Percentiles rank a stretch among this genome's conserved stretches.
Evolutionary conservation across 2,113 vertebrate species (phyloP).

Genomic region (Castor canadensis): DNA sequence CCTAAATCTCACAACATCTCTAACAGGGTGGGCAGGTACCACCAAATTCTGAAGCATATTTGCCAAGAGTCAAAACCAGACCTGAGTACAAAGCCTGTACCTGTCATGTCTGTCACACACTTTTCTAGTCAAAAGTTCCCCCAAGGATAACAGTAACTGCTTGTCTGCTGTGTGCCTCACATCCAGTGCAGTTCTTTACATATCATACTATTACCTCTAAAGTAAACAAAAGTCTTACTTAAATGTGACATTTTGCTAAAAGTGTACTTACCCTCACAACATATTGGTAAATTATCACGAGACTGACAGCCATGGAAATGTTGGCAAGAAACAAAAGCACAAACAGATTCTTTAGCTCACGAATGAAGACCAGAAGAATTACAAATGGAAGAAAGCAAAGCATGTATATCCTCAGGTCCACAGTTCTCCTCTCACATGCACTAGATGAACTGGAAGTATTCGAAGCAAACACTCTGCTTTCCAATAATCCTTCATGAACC

Average conservation of each 20-base stretch:
- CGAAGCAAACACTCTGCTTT: constrained; percentile 57
- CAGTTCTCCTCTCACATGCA: constrained; percentile 75
- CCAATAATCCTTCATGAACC: constrained; percentile 89
- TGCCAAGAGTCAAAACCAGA: background rate
- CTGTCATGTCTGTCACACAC: accelerated
- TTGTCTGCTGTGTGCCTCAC: background rate
- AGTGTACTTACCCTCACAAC: constrained; percentile 85
- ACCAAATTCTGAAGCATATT: too few relatives aligned
- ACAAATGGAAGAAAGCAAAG: constrained; percentile 89
- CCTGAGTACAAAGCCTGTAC: background rate
- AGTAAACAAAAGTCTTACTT: background rate
- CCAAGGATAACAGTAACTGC: background rate
- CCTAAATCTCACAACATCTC: too few relatives aligned
- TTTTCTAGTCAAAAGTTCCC: background rate
- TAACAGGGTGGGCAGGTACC: too few relatives aligned
- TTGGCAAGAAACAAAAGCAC: constrained; percentile 89
- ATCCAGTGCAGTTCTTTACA: background rate
- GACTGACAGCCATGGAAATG: constrained; percentile 90
- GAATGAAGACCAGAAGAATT: constrained; percentile 90
- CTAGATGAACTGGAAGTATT: constrained; percentile 72
- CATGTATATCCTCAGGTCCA: constrained; percentile 92
- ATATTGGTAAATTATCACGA: constrained; percentile 91
- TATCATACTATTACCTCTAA: background rate
- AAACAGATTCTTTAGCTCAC: constrained; percentile 90
- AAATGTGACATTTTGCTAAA: background rate